These are phyloP conservation scores for Leontocebus nigricollis DNA, from an alignment of 2,797 vertebrate genomes.

Conservation along the genomic window DNA sequence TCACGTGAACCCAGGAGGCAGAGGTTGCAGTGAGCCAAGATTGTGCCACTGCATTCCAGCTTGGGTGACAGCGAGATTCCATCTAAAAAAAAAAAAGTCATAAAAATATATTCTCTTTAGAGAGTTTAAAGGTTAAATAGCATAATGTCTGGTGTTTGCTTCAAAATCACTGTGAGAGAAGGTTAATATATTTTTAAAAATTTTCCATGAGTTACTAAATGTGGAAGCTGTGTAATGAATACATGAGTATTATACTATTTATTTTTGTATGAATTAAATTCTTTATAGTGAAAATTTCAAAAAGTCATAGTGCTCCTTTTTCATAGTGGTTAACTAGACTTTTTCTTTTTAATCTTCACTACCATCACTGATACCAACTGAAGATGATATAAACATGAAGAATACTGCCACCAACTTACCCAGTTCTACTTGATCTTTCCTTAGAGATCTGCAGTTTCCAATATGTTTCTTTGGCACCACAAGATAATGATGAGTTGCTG, in stretches of 20 bases:
- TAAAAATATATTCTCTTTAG: neutral
- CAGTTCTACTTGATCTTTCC: constrained; percentile 88
- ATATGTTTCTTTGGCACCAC: constrained; percentile 95
- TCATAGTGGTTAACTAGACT: neutral
- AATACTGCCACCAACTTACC: constrained; percentile 83
- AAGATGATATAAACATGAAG: neutral
- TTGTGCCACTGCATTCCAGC: too few relatives aligned
- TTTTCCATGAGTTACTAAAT: neutral
- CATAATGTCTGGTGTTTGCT: neutral
- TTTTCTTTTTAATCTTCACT: neutral
- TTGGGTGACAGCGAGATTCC: too few relatives aligned
- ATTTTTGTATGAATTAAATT: neutral
- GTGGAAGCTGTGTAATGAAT: neutral
- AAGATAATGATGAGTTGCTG: constrained; percentile 94
- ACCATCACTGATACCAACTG: neutral
- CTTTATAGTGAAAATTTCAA: constrained; percentile 10
- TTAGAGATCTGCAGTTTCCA: constrained; percentile 93
- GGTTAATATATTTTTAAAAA: neutral
- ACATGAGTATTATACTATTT: neutral
- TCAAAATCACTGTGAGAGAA: neutral
- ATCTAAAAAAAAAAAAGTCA: too few relatives aligned
- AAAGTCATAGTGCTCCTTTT: neutral
- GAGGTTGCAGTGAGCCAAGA: too few relatives aligned
- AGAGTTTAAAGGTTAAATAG: constrained; percentile 35
- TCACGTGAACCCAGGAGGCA: too few relatives aligned